Evolutionary conservation across 1,140 invertebrate genomes (phyloP).

Genomic region (Halictus rubicundus): DNA sequence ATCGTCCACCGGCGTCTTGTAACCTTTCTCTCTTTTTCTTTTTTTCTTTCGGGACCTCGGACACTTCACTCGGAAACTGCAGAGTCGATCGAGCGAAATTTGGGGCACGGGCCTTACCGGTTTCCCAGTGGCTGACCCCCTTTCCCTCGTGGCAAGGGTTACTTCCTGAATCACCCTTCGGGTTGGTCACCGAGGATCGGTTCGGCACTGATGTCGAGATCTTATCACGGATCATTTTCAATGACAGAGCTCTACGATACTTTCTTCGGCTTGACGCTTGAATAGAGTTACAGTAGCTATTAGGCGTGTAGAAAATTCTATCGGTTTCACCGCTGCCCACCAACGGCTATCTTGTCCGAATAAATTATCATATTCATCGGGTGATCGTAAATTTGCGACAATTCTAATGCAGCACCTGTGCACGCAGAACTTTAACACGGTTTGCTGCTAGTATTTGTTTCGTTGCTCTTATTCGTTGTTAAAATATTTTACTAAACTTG

Average conservation of each 20-base stretch:
- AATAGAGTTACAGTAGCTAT: neutral
- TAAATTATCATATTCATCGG: too few species aligned
- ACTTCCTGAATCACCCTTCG: conserved; percentile 5
- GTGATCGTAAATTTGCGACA: too few species aligned
- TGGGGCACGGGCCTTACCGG: conserved; percentile 74
- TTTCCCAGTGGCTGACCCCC: conserved; percentile 47
- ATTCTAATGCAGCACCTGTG: too few species aligned
- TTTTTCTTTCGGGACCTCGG: conserved; percentile 32
- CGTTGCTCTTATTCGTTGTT: too few species aligned
- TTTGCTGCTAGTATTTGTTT: too few species aligned
- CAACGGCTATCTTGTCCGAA: too few species aligned
- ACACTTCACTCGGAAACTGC: conserved; percentile 62
- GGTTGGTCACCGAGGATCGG: conserved; percentile 31
- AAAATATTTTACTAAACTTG: too few species aligned
- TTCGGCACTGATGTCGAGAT: neutral
- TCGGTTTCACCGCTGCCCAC: too few species aligned
- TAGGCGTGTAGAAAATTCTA: too few species aligned
- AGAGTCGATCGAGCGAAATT: conserved; percentile 61
- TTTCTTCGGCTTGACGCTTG: neutral
- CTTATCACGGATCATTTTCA: conserved; percentile 4
- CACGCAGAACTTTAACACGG: too few species aligned
- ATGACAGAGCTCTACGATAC: neutral
- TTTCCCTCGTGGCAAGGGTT: conserved; percentile 1
- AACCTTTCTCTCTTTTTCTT: conserved; percentile 38
- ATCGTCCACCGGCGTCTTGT: conserved; percentile 58